These are phyloP conservation scores for Diachrysia chrysitis DNA, from an alignment of 2,888 invertebrate species.

Conservation along the genomic window DNA sequence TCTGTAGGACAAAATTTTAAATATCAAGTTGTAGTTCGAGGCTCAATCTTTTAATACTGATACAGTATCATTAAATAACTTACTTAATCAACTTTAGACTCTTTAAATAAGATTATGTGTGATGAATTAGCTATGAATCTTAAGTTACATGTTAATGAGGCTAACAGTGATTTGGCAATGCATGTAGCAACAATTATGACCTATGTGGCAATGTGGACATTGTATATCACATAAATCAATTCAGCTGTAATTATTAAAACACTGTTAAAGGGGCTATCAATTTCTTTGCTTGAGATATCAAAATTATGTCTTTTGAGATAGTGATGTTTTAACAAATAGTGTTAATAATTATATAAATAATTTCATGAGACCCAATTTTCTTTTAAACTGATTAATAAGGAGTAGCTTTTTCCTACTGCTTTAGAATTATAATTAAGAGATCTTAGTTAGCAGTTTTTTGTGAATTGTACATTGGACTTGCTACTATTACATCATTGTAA, in stretches of 20 bases:
- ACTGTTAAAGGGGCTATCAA: conserved; percentile 17
- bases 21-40: neutral
- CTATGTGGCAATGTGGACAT: conserved; percentile 32
- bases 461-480: conserved; percentile 43
- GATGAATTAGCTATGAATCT: conserved; percentile 1
- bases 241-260: conserved; percentile 11
- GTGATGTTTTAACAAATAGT: conserved; percentile 1
- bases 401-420: neutral
- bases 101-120: neutral
- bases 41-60: neutral
- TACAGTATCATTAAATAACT: neutral
- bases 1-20: neutral
- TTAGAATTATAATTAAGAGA: conserved; percentile 23
- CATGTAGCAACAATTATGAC: conserved; percentile 21
- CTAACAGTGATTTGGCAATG: conserved; percentile 32
- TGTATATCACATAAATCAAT: conserved; percentile 13
- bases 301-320: conserved; percentile 14
- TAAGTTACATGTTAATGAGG: conserved; percentile 11
- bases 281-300: conserved; percentile 24
- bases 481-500: conserved; percentile 41
- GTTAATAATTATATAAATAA: conserved; percentile 1
- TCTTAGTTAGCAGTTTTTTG: conserved; percentile 35
- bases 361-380: neutral
- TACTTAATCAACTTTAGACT: neutral
- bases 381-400: conserved; percentile 8